Evolutionary conservation across 2,113 vertebrate species (phyloP).

Genomic region (Gallinago paraguaiae): DNA sequence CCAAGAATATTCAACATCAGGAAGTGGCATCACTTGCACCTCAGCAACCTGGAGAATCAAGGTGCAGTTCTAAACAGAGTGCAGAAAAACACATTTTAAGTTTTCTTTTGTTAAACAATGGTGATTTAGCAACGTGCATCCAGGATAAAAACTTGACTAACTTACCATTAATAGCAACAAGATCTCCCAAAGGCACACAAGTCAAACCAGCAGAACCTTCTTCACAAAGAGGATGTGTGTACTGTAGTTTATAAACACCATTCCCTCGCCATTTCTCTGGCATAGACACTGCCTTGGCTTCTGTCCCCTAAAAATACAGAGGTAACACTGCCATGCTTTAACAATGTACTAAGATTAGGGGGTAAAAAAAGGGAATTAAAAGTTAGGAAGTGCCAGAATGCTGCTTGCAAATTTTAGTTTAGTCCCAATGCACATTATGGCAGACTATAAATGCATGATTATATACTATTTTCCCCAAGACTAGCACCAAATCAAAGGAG

Average conservation of each 20-base stretch:
- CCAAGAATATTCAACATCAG: neutral
- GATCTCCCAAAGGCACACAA: constrained; percentile 85
- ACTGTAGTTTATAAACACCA: constrained; percentile 84
- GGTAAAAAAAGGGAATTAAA: neutral
- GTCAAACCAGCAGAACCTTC: constrained; percentile 78
- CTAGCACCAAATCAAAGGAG: neutral
- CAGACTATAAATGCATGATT: neutral
- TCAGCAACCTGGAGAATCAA: neutral
- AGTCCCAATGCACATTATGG: neutral
- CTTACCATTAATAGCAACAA: constrained; percentile 87
- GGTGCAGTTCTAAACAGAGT: neutral
- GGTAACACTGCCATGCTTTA: neutral
- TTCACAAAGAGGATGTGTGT: constrained; percentile 86
- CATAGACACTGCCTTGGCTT: constrained; percentile 79
- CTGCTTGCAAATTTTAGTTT: neutral
- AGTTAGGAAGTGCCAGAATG: neutral
- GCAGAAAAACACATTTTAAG: neutral
- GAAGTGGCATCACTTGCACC: neutral
- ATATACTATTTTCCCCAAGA: neutral
- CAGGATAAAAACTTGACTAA: neutral
- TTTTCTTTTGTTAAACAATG: neutral
- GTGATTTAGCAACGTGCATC: neutral
- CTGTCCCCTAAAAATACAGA: constrained; percentile 66
- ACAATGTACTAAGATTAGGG: neutral
- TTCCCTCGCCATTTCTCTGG: constrained; percentile 84